phyloP scores from a whole-genome alignment of 2,888 invertebrate species.

The Dascillus cervinus region DNA sequence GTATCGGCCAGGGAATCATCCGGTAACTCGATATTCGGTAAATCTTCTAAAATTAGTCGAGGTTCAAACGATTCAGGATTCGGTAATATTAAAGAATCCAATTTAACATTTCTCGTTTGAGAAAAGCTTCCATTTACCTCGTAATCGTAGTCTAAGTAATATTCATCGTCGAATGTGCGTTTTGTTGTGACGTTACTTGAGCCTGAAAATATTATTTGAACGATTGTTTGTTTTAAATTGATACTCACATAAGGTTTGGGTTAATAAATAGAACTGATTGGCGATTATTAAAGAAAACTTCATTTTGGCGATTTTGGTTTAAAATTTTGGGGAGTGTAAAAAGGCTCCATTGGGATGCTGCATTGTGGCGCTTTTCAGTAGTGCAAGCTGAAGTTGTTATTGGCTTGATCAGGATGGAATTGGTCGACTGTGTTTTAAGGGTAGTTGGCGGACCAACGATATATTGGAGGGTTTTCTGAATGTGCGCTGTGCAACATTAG shows the following conservation, averaged over 20 bases:
- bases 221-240: too few species aligned
- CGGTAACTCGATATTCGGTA: conserved; percentile 49
- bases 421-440: conserved; percentile 14
- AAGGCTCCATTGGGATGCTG: conserved; percentile 29
- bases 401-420: neutral
- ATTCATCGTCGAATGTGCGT: conserved; percentile 32
- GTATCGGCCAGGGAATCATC: conserved; percentile 58
- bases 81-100: conserved; percentile 37
- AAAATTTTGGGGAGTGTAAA: conserved; percentile 6
- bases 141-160: conserved; percentile 40
- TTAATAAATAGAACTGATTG: conserved; percentile 7
- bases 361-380: conserved; percentile 14
- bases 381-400: conserved; percentile 2
- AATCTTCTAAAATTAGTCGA: conserved; percentile 41
- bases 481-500: too few species aligned
- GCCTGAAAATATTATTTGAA: conserved; percentile 18
- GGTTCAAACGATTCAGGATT: conserved; percentile 35
- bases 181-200: conserved; percentile 24
- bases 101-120: conserved; percentile 25
- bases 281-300: conserved; percentile 7
- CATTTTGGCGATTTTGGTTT: conserved; percentile 7
- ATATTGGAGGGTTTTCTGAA: neutral
- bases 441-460: conserved; percentile 1
- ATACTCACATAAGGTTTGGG: conserved; percentile 5
- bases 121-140: conserved; percentile 30